phyloP scores from a whole-genome alignment of 2,888 invertebrate genomes.

The Lobophora halterata region DNA sequence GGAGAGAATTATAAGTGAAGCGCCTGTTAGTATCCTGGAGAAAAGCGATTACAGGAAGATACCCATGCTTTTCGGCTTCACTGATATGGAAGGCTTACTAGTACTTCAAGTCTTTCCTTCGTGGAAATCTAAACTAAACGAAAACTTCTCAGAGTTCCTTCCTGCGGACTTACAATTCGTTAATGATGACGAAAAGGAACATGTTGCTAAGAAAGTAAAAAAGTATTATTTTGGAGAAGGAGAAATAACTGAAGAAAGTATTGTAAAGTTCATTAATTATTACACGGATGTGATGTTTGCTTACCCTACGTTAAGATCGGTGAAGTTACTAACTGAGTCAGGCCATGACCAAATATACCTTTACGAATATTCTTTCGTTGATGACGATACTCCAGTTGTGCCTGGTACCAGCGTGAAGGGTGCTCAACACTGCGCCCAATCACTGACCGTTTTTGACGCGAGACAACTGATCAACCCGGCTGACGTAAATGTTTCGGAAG shows the following conservation, averaged over 20 bases:
- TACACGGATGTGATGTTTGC: constrained; percentile 55
- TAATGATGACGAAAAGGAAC: constrained; percentile 38
- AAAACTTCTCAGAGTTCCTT: constrained; percentile 49
- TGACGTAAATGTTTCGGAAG: constrained; percentile 24
- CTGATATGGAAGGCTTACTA: constrained; percentile 43
- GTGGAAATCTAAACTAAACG: constrained; percentile 47
- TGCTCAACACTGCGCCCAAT: constrained; percentile 44
- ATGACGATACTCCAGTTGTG: constrained; percentile 34
- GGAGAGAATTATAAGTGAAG: constrained; percentile 40
- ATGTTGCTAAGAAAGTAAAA: constrained; percentile 41
- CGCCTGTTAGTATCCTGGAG: constrained; percentile 45
- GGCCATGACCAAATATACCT: constrained; percentile 50
- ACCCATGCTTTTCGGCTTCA: constrained; percentile 50
- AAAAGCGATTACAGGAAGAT: constrained; percentile 40
- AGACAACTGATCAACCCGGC: constrained; percentile 11
- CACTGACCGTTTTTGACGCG: constrained; percentile 33
- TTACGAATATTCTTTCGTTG: constrained; percentile 48
- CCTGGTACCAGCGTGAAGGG: constrained; percentile 38
- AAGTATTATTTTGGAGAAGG: constrained; percentile 48
- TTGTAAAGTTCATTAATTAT: constrained; percentile 45
- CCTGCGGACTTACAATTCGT: constrained; percentile 50
- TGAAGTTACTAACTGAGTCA: constrained; percentile 39
- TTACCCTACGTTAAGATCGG: constrained; percentile 37
- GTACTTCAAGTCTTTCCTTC: constrained; percentile 31
- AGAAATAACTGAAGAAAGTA: constrained; percentile 33